Evolutionary conservation across 2,797 vertebrate species (phyloP).

Genomic region (Falco concolor): DNA sequence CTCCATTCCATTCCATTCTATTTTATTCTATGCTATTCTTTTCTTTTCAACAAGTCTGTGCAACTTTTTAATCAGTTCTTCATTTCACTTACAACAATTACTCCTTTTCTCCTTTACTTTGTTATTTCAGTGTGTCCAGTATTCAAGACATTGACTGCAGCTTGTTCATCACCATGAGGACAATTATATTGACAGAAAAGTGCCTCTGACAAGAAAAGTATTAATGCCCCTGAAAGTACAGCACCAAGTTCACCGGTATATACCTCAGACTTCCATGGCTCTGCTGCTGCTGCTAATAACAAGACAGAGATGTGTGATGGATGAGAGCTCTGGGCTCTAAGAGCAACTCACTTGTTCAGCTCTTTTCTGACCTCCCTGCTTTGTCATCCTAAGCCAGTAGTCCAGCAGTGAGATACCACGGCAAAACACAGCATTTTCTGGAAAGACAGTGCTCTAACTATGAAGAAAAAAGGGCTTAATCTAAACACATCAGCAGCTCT

Average conservation of each 20-base stretch:
- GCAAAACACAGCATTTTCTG: background rate
- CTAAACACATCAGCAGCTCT: background rate
- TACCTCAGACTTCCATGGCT: background rate
- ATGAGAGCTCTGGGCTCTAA: background rate
- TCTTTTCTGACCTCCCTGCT: background rate
- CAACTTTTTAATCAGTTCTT: background rate
- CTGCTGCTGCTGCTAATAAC: background rate
- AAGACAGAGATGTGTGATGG: background rate
- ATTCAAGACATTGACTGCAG: background rate
- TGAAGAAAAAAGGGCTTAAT: background rate
- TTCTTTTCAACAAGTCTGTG: background rate
- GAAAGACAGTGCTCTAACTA: background rate
- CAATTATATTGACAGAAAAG: background rate
- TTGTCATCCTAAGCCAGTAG: background rate
- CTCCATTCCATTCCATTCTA: too few species aligned
- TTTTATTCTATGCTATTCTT: background rate
- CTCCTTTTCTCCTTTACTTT: background rate
- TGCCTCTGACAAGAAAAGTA: background rate
- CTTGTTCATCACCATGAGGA: background rate
- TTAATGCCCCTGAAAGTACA: background rate
- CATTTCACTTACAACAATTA: background rate
- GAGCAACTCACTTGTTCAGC: background rate
- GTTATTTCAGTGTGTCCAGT: background rate
- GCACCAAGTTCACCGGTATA: background rate
- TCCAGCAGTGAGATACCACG: background rate